Evolutionary conservation across 2,113 vertebrate species (phyloP).

Genomic region (Xiphias gladius): DNA sequence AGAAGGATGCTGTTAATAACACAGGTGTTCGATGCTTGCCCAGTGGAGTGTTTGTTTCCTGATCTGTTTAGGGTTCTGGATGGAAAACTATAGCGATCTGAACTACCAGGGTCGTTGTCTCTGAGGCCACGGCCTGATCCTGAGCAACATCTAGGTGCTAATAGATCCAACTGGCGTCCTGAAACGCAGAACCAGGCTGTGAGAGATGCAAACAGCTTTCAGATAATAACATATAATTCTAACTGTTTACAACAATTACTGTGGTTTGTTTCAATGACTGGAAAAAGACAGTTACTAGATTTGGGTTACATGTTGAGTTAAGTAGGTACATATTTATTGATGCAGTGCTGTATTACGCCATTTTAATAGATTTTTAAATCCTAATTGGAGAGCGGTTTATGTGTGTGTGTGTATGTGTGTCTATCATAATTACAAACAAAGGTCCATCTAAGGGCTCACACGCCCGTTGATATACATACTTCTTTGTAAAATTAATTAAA

Average conservation of each 20-base stretch:
- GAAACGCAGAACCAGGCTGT: background rate
- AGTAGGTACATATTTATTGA: background rate
- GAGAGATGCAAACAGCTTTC: background rate
- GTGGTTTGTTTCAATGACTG: background rate
- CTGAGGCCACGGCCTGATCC: constrained; percentile 5
- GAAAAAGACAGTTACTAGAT: background rate
- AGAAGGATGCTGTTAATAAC: constrained; percentile 50
- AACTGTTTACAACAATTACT: background rate
- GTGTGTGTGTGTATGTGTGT: no score
- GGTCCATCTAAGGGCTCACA: no score
- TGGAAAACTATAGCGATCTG: constrained; percentile 17
- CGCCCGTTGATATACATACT: no score
- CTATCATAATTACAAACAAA: no score
- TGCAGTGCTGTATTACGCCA: background rate
- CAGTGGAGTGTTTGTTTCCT: constrained; percentile 29
- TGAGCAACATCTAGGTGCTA: constrained; percentile 30
- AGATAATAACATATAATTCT: background rate
- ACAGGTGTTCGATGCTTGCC: constrained; percentile 25
- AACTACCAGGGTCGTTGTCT: constrained; percentile 37
- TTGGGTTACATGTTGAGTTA: background rate
- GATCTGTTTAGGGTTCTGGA: constrained; percentile 26
- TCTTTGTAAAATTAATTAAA: no score
- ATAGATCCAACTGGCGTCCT: constrained; percentile 24
- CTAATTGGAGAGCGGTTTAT: no score
- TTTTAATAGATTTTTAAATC: constrained; percentile 6